Evolutionary conservation across 2,797 vertebrate species (phyloP).

Genomic region (Crenuchus spilurus): DNA sequence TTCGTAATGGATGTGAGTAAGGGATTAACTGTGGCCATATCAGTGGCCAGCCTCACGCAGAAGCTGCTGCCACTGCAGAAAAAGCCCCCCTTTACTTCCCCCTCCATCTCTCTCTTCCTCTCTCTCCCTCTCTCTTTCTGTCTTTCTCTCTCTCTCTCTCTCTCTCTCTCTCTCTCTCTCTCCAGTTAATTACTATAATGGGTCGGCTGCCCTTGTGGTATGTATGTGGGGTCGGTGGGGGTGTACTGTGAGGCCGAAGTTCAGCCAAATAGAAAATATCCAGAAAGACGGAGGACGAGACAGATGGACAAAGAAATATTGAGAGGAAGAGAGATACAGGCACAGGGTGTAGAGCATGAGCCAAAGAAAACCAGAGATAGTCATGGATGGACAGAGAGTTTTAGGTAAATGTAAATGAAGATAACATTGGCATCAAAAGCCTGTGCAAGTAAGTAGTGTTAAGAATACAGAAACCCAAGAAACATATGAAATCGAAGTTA

Average conservation of each 20-base stretch:
- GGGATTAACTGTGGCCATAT: constrained; percentile 74
- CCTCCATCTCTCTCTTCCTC: constrained; percentile 44
- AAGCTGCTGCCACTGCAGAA: constrained; percentile 78
- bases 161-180: constrained; percentile 38
- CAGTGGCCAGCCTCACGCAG: constrained; percentile 59
- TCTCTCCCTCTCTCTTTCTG: too few relatives aligned
- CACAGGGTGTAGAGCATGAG: background rate
- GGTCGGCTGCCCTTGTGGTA: constrained; percentile 48
- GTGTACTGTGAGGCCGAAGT: constrained; percentile 61
- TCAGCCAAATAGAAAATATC: constrained; percentile 58
- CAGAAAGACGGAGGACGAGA: background rate
- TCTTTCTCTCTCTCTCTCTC: too few relatives aligned
- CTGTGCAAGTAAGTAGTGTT: too few relatives aligned
- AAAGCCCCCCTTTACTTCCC: constrained; percentile 56
- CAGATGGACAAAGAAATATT: background rate
- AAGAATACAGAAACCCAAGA: too few relatives aligned
- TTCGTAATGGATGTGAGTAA: constrained; percentile 81
- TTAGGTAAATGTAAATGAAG: too few relatives aligned
- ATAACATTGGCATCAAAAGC: too few relatives aligned
- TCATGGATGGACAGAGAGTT: background rate
- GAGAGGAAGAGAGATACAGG: constrained; percentile 4
- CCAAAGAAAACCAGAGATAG: background rate
- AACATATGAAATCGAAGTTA: too few relatives aligned
- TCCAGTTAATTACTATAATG: constrained; percentile 59
- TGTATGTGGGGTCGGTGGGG: constrained; percentile 28